Conservation (phyloP, 2,888 invertebrate species). For the Troides helena region DNA sequence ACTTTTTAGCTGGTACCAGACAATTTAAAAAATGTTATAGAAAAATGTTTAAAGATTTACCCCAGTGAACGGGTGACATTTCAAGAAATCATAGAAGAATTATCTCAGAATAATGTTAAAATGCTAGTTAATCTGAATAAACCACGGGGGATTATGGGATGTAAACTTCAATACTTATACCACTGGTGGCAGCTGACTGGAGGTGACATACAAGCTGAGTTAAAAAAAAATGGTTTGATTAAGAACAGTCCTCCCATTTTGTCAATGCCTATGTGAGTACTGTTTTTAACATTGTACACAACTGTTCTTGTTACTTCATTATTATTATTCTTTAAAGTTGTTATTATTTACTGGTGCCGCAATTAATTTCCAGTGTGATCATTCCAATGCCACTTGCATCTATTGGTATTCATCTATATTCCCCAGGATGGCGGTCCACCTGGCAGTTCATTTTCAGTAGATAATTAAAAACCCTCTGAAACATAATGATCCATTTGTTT, state of each 20-base stretch:
- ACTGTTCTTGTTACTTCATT: neutral
- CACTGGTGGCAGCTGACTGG: conserved; percentile 98
- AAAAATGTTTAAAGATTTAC: conserved; percentile 85
- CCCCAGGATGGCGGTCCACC: neutral
- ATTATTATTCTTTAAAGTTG: too few relatives aligned
- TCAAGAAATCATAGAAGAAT: conserved; percentile 77
- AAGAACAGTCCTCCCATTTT: conserved; percentile 91
- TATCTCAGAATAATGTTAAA: conserved; percentile 55
- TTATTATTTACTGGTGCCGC: too few relatives aligned
- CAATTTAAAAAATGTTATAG: conserved; percentile 82
- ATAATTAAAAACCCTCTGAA: too few relatives aligned
- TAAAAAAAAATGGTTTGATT: conserved; percentile 94
- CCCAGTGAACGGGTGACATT: conserved; percentile 80
- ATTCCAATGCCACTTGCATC: too few relatives aligned
- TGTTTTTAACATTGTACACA: neutral
- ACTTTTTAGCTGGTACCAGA: conserved; percentile 78
- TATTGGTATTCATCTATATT: too few relatives aligned
- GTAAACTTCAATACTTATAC: conserved; percentile 90
- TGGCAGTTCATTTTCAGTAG: too few relatives aligned
- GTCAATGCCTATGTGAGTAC: conserved; percentile 86
- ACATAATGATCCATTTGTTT: too few relatives aligned
- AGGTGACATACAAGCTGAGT: conserved; percentile 93
- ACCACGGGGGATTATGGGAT: conserved; percentile 67
- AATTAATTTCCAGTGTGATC: too few relatives aligned
- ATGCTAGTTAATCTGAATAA: conserved; percentile 70